These are phyloP conservation scores for Drosophila koepferae DNA, from an alignment of 2,888 invertebrate species.

Conservation along the genomic window DNA sequence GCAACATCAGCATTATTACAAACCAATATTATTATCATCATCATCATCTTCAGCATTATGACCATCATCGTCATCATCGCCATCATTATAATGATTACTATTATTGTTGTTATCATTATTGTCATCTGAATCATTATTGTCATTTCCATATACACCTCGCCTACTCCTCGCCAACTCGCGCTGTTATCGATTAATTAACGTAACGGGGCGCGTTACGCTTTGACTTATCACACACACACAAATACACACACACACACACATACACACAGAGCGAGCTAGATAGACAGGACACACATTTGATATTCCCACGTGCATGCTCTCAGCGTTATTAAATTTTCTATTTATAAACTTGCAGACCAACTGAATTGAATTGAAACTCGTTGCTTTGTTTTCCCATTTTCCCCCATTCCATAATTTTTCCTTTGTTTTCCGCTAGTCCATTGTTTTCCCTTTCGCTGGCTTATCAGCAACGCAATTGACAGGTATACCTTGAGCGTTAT, in stretches of 20 bases:
- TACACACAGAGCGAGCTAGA: conserved; percentile 8
- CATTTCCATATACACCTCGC: conserved; percentile 22
- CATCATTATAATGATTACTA: conserved; percentile 37
- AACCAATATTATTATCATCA: conserved; percentile 42
- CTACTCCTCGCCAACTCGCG: not conserved
- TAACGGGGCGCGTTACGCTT: conserved; percentile 74
- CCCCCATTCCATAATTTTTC: conserved; percentile 5
- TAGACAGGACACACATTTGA: conserved; percentile 61
- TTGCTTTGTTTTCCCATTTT: conserved; percentile 17
- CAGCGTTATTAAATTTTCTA: conserved; percentile 76
- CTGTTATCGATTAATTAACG: conserved; percentile 78
- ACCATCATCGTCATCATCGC: conserved; percentile 43
- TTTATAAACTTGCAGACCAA: conserved; percentile 59
- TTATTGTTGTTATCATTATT: conserved; percentile 40
- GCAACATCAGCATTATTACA: conserved; percentile 31
- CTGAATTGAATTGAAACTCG: conserved; percentile 37
- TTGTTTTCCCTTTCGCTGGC: conserved; percentile 28
- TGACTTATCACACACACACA: conserved; percentile 56
- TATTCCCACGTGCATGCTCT: conserved; percentile 76
- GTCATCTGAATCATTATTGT: conserved; percentile 52
- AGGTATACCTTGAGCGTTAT: conserved; percentile 47
- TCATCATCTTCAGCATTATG: conserved; percentile 31
- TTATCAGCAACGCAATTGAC: conserved; percentile 64
- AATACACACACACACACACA: conserved; percentile 20
- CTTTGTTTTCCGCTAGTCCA: not conserved